These are phyloP conservation scores for Bos taurus DNA, from an alignment of 2,113 vertebrate genomes.

Conservation along the genomic window DNA sequence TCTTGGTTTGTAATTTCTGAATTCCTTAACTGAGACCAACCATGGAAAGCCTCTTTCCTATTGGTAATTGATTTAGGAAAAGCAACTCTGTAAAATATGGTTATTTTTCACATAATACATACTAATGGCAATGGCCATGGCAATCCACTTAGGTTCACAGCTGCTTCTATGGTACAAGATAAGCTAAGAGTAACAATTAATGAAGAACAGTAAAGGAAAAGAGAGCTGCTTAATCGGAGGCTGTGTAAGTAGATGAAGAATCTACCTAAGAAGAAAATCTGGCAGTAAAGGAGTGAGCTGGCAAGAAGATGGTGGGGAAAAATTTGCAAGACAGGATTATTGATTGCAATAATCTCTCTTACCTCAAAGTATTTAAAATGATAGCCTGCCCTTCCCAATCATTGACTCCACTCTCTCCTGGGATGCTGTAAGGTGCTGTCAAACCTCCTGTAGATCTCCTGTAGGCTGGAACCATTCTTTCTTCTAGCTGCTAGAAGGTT, in stretches of 20 bases:
- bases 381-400: not conserved
- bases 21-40: not conserved
- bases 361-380: not conserved
- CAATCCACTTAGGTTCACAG: not conserved
- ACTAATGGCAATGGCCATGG: not conserved
- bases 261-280: not conserved
- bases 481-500: not conserved
- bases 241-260: not conserved
- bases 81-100: not conserved
- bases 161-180: not conserved
- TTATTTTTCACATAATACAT: not conserved
- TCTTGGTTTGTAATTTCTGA: not conserved
- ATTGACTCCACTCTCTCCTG: not conserved
- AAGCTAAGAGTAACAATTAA: not conserved
- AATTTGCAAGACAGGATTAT: not conserved
- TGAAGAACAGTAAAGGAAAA: not conserved
- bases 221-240: not conserved
- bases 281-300: not conserved
- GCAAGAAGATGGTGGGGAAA: not conserved
- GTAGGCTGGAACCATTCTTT: not conserved
- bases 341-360: not conserved
- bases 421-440: not conserved
- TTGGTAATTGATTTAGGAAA: not conserved
- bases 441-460: not conserved
- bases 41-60: not conserved